Conservation (phyloP, 1,140 invertebrate species). For the Reticulitermes speratus region DNA sequence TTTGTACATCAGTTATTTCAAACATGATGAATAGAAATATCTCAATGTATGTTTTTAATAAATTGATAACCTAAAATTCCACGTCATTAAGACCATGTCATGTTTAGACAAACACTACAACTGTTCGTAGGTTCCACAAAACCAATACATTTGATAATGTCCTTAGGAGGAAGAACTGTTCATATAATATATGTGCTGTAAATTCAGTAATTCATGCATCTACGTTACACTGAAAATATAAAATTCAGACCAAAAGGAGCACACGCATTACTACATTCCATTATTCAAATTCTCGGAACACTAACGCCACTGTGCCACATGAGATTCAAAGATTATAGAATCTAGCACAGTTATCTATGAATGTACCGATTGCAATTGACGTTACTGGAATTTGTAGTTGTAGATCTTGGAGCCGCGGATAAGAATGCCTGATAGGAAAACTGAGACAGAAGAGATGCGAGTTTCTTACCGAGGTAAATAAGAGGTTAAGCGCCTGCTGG, state of each 20-base stretch:
- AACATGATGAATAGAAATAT: slow-evolving; percentile 55
- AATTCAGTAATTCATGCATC: background rate
- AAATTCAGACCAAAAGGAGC: background rate
- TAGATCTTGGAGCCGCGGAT: no score
- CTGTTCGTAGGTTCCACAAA: background rate
- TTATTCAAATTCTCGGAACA: background rate
- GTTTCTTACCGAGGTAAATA: no score
- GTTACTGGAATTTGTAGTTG: no score
- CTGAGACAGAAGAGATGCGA: no score
- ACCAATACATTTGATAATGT: background rate
- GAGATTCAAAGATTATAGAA: no score
- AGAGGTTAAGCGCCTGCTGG: no score
- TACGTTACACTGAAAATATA: background rate
- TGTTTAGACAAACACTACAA: background rate
- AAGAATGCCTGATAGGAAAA: no score
- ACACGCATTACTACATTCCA: background rate
- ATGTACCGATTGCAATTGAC: no score
- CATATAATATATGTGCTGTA: no score
- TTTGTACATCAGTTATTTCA: slow-evolving; percentile 71
- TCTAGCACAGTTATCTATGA: no score
- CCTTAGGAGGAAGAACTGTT: no score
- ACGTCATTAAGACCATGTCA: slow-evolving; percentile 7
- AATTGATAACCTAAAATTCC: slow-evolving; percentile 21
- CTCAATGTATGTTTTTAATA: background rate
- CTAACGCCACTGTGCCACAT: no score